Evolutionary conservation across 2,888 invertebrate genomes (phyloP), one percentile per base, ranked within the genome.

Genomic region (Iphiclides podalirius): DNA sequence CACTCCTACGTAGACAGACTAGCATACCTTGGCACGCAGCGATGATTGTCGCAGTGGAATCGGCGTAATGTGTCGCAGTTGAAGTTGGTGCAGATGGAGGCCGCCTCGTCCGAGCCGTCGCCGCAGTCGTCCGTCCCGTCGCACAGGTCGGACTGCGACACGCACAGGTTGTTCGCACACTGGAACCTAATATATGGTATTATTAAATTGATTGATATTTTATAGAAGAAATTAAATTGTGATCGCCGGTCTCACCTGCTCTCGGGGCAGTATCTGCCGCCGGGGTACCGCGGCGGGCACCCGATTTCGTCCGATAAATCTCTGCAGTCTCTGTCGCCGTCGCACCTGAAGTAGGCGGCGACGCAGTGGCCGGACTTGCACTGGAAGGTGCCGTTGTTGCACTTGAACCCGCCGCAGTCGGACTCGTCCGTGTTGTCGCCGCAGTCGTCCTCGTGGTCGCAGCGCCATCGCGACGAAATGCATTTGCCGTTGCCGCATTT

Each of bases 401-500:
- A 97, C 66, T 94, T 92, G 80, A 94, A 96, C 2, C 93, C 94
- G 40, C 92, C 93, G 67, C 97, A 97, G 44, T 93, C 93, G 52
- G 92, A 82, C 75, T 98, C 97, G 70, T 99, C 99, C 1, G 96
- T 94, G 62, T 95, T 95, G 75, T 99, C 98, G 0, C 97, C 97
- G 67, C 98, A 99, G 72, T 99, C 98, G 72, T 98, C 96, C 75
- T 98, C 98, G 78, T 96, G 96, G 72, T 98, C 98, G 76, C 98
- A 98, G 33, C 96, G 92, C 97, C 97, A 98, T 54, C 97, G 90
- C 0, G 94, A 94, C 0, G 97, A 96, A 42, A 98, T 96, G 70
- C 97, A 98, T 69, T 96, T 96, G 31, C 95, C 95, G 68, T 97
- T 97, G 37, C 88, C 91, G 69, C 97, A 98, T 45, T 91, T 92